These are phyloP conservation scores for Sarcophaga rosellei DNA, from an alignment of 2,888 invertebrate species.

Conservation along the genomic window DNA sequence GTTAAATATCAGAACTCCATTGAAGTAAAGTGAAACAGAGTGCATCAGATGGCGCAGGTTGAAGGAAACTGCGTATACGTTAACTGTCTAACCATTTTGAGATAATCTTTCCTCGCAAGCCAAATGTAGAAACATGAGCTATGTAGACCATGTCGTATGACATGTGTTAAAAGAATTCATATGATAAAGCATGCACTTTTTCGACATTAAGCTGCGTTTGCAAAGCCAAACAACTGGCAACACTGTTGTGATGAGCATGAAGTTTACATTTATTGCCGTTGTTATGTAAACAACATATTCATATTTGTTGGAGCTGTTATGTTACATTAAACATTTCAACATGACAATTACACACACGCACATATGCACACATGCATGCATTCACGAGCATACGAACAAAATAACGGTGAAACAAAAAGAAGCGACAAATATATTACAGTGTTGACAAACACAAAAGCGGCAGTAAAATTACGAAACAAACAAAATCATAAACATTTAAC, in stretches of 20 bases:
- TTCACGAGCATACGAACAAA: neutral
- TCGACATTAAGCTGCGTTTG: too few relatives aligned
- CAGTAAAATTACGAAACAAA: constrained; percentile 15
- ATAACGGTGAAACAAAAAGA: constrained; percentile 5
- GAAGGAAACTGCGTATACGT: too few relatives aligned
- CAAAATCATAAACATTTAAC: neutral
- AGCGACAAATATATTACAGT: constrained; percentile 46
- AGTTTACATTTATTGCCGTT: neutral
- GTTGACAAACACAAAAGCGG: constrained; percentile 47
- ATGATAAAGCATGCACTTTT: too few relatives aligned
- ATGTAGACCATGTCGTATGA: too few relatives aligned
- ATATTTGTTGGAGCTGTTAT: constrained; percentile 18
- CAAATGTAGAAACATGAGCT: too few relatives aligned
- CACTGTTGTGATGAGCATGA: neutral
- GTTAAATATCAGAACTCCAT: too few relatives aligned
- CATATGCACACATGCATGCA: too few relatives aligned
- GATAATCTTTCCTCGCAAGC: too few relatives aligned
- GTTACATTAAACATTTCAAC: constrained; percentile 4
- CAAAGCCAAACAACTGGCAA: neutral
- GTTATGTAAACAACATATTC: constrained; percentile 49
- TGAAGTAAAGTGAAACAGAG: too few relatives aligned
- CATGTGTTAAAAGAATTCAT: too few relatives aligned
- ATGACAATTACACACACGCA: constrained; percentile 10
- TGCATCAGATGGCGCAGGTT: too few relatives aligned
- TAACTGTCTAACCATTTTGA: too few relatives aligned